A percentile compares a stretch with the other conserved stretches of the same genome.
Conservation (phyloP, 2,113 vertebrate species). For the Poeciliopsis turrubarensis region DNA sequence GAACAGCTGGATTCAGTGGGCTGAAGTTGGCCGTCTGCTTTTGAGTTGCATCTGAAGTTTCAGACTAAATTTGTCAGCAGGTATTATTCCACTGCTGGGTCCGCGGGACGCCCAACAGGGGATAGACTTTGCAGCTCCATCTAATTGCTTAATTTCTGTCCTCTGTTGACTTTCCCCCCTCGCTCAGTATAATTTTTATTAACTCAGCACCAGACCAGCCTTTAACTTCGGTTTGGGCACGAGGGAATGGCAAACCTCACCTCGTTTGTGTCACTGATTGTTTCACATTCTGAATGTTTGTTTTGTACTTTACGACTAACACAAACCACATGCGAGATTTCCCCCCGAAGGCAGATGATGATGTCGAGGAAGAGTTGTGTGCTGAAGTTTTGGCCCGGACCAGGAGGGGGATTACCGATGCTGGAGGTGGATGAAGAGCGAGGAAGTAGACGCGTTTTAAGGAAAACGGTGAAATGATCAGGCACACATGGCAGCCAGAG, state of each 20-base stretch:
- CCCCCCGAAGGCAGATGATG: conserved; percentile 44
- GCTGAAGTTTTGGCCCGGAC: conserved; percentile 49
- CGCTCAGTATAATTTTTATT: neutral
- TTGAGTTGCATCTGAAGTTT: no score
- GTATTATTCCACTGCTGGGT: no score
- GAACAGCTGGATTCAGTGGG: no score
- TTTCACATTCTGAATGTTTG: conserved; percentile 31
- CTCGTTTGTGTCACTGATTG: conserved; percentile 46
- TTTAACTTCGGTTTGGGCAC: neutral
- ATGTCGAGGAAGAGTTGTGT: conserved; percentile 40
- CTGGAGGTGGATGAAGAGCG: conserved; percentile 45
- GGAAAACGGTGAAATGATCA: conserved; percentile 43
- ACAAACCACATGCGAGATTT: conserved; percentile 66
- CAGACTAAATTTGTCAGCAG: no score
- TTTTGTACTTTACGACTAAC: conserved; percentile 38
- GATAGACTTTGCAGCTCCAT: no score
- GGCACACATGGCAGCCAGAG: conserved; percentile 65
- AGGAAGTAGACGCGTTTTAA: conserved; percentile 45
- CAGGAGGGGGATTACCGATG: conserved; percentile 42
- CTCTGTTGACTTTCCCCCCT: no score
- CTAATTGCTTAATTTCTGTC: no score
- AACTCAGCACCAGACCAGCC: neutral
- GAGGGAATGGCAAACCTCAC: conserved; percentile 18
- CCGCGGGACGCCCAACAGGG: no score
- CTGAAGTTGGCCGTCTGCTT: no score